Conservation (phyloP, 2,888 invertebrate species). For the Habroteleia sp. region DNA sequence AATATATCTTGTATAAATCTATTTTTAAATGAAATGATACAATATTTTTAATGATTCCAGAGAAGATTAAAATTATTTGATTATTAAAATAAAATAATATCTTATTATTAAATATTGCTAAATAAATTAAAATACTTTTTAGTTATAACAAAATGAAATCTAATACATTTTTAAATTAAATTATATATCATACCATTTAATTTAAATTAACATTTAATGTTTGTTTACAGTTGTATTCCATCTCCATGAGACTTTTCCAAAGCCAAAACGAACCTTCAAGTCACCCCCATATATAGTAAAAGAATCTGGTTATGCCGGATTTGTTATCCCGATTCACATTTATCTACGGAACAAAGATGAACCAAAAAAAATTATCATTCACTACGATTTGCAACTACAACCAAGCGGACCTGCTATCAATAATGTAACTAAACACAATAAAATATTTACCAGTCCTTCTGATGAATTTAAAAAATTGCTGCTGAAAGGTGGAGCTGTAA, state of each 20-base stretch:
- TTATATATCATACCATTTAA: no score
- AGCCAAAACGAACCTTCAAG: conserved; percentile 94
- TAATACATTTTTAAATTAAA: no score
- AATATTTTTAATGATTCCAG: no score
- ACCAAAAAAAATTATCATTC: conserved; percentile 89
- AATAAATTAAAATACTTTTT: no score
- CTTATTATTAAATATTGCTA: no score
- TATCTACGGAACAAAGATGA: conserved; percentile 94
- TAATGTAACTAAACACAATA: conserved; percentile 89
- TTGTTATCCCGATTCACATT: conserved; percentile 93
- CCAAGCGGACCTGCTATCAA: conserved; percentile 87
- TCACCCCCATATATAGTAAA: conserved; percentile 94
- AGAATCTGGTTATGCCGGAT: conserved; percentile 98
- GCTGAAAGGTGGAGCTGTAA: conserved; percentile 91
- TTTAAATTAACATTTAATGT: no score
- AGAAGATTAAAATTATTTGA: no score
- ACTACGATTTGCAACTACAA: conserved; percentile 93
- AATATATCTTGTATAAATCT: no score
- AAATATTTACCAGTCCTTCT: conserved; percentile 91
- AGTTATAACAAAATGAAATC: no score
- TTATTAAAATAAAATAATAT: no score
- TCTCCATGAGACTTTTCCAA: conserved; percentile 95
- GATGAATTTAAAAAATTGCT: conserved; percentile 95
- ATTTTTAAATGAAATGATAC: no score
- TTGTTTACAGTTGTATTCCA: conserved; percentile 87